Base-by-base conservation (phyloP, 2,797 vertebrate species). In the Rallus crepitans region DNA sequence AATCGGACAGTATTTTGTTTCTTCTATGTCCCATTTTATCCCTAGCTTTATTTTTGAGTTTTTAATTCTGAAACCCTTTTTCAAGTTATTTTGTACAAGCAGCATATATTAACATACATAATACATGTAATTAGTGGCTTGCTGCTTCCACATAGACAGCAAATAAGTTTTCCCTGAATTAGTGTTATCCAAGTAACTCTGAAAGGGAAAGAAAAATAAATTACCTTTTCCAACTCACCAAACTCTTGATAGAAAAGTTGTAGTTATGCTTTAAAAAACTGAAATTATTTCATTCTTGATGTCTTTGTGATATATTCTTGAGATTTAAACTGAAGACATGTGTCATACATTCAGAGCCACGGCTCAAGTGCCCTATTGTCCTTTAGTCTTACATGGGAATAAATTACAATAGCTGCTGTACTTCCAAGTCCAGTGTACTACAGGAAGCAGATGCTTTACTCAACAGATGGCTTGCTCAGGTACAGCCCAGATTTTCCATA, bases 361-460 rank as follows among this genome's bases (percentile, higher is more conserved):
- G 11, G 9, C 30, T 82, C 23, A 28, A 24, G 19, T 4, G 7
- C 15, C 12, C 57, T 0, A 0, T 3, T 55, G 19, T 55, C 39
- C 5, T 1, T 18, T 33, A 40, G 23, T 42, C 21, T 31, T 55
- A 19, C 5, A 8, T 11, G 45, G 48, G 39, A 55, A 25, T 37
- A 45, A 25, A 35, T 31, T 21, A 6, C 12, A 47, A 47, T 31
- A 45, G 28, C 76, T 39, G 35, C 35, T 39, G 15, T 60, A 37
- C n/a, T 47, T 47, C 17, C 19, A 37, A 39, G 56, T 39, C 53
- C n/a, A n/a, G 2, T 3, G 3, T 17, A 42, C 24, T 68, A 33
- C 33, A 50, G 40, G 28, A 68, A 40, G 50, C 28, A 45, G 52
- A 11, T 57, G 37, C 10, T 50, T 52, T 31, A 42, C 35, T 50